These are phyloP conservation scores for Medauroidea extradentata DNA, from an alignment of 1,140 invertebrate genomes.

Conservation along the genomic window DNA sequence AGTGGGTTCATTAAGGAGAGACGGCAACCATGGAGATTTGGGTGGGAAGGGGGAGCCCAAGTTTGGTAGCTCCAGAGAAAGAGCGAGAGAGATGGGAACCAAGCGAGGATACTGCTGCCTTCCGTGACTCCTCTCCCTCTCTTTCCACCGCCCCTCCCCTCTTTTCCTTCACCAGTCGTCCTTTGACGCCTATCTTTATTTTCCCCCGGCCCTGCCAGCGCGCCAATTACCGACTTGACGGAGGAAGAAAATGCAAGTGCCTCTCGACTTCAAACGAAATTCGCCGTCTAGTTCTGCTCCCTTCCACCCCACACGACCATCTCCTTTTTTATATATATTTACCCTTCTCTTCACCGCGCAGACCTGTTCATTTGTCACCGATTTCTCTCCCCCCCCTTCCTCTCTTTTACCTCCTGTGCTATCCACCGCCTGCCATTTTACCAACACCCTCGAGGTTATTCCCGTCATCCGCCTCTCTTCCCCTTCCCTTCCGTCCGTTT, in stretches of 20 bases:
- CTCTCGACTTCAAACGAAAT: constrained; percentile 5
- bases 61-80: constrained; percentile 14
- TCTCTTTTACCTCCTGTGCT: not conserved
- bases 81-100: constrained; percentile 1
- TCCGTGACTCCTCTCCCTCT: not conserved
- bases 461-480: too few species aligned
- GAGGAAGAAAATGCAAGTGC: too few species aligned
- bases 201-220: constrained; percentile 17
- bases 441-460: too few species aligned
- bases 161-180: not conserved
- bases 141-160: constrained; percentile 2
- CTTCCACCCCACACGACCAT: not conserved
- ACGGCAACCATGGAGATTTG: too few species aligned
- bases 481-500: too few species aligned
- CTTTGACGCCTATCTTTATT: not conserved
- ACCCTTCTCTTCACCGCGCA: not conserved
- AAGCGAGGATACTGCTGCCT: not conserved
- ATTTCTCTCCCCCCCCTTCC: constrained; percentile 2
- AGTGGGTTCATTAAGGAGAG: constrained; percentile 22
- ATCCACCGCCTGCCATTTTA: too few species aligned
- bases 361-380: not conserved
- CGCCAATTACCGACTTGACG: constrained; percentile 21
- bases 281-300: constrained; percentile 2
- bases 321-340: not conserved
- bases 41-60: too few species aligned